These are phyloP conservation scores for Ia io DNA, from an alignment of 2,113 vertebrate genomes.

Conservation along the genomic window DNA sequence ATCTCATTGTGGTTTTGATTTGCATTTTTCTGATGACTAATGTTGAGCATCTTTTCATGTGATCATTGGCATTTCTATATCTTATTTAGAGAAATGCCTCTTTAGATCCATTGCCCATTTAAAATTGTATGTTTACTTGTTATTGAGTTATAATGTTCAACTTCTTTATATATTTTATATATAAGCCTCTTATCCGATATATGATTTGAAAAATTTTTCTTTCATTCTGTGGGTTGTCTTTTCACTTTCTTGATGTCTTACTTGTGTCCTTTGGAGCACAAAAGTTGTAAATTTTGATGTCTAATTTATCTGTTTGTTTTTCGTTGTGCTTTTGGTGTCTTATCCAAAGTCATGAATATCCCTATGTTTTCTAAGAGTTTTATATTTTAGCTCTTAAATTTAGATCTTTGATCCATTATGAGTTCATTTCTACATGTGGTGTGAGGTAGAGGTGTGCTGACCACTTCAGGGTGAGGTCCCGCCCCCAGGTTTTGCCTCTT, in stretches of 20 bases:
- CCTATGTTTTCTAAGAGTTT: not conserved
- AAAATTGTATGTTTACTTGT: slow-evolving; percentile 20
- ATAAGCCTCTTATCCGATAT: not conserved
- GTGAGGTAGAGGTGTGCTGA: not conserved
- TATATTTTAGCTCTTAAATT: slow-evolving; percentile 6
- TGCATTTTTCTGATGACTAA: not conserved
- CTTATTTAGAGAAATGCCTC: not conserved
- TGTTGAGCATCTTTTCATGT: not conserved
- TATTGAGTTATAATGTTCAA: not conserved
- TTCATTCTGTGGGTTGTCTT: not conserved
- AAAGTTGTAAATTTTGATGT: not conserved
- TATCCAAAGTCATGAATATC: not conserved
- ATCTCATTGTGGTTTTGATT: not conserved
- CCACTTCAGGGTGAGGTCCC: not conserved
- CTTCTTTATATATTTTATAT: not conserved
- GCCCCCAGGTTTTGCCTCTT: not conserved
- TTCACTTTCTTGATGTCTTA: not conserved
- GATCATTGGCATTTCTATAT: not conserved
- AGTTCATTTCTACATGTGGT: not conserved
- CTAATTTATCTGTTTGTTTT: not conserved
- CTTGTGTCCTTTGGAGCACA: not conserved
- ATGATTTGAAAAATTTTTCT: slow-evolving; percentile 18
- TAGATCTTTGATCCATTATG: not conserved
- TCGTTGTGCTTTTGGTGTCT: not conserved
- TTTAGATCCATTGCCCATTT: not conserved